These are phyloP conservation scores for Ochropacha duplaris DNA, from an alignment of 2,888 invertebrate species.

Conservation along the genomic window DNA sequence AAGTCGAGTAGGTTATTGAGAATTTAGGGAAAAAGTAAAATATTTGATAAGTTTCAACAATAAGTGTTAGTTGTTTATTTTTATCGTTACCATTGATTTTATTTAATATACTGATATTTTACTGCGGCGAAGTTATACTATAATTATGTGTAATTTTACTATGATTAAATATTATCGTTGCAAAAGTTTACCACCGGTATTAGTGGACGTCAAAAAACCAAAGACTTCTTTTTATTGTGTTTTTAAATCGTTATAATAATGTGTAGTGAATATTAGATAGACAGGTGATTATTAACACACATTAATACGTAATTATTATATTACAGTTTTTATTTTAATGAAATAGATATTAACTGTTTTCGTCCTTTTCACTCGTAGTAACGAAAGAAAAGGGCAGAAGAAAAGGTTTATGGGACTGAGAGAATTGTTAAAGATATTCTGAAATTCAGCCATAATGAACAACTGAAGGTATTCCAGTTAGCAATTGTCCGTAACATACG, in stretches of 20 bases:
- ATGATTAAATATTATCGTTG: not conserved
- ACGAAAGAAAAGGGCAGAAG: conserved; percentile 6
- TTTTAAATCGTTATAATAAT: not conserved
- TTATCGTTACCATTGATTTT: not conserved
- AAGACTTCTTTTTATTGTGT: no score
- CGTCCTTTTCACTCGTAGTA: conserved; percentile 4
- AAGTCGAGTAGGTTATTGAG: not conserved
- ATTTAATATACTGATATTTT: not conserved
- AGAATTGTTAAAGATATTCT: conserved; percentile 7
- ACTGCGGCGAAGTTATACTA: not conserved
- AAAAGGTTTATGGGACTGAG: conserved; percentile 6
- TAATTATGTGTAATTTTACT: not conserved
- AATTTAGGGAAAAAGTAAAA: not conserved
- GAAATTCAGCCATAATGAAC: conserved; percentile 3
- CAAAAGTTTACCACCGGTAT: not conserved
- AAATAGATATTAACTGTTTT: not conserved
- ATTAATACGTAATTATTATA: conserved; percentile 1
- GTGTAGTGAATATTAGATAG: not conserved
- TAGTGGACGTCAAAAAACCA: no score
- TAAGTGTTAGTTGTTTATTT: not conserved
- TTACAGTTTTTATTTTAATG: not conserved
- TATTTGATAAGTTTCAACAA: not conserved
- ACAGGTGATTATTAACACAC: not conserved
- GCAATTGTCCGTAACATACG: not conserved
- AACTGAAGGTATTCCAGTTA: not conserved